Percentiles rank a stretch among this genome's conserved stretches.
phyloP scores from a whole-genome alignment of 30 jellyfish, hydroid and myxozoan species.

The Turritopsis rubra region DNA sequence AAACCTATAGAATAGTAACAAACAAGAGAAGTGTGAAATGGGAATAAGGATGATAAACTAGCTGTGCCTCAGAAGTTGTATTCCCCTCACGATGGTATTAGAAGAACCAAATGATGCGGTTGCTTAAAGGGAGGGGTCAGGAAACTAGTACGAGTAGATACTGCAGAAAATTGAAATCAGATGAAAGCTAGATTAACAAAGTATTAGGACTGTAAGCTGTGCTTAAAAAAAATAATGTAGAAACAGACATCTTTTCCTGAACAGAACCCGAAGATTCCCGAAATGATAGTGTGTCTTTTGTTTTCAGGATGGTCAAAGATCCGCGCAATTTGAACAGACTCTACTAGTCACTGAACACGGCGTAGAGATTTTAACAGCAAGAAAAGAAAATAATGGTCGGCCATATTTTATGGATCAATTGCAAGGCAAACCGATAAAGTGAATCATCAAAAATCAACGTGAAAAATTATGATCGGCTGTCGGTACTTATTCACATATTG shows the following conservation, averaged over 20 bases:
- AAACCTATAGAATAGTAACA: too few relatives aligned
- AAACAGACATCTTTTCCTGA: background rate
- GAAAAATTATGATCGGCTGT: background rate
- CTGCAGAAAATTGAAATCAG: too few relatives aligned
- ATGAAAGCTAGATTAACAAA: too few relatives aligned
- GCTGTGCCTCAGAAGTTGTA: too few relatives aligned
- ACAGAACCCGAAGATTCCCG: background rate
- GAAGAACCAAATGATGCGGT: too few relatives aligned
- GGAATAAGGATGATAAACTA: too few relatives aligned
- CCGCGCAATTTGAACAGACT: slow-evolving; percentile 99
- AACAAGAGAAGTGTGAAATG: too few relatives aligned
- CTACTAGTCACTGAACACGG: slow-evolving; percentile 94
- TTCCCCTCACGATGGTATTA: too few relatives aligned
- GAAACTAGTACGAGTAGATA: too few relatives aligned
- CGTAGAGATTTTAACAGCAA: slow-evolving; percentile 70
- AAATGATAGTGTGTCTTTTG: background rate
- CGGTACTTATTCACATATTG: background rate
- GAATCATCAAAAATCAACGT: background rate
- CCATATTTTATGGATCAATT: slow-evolving; percentile 96
- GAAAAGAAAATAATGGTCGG: slow-evolving; percentile 61
- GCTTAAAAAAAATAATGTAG: too few relatives aligned
- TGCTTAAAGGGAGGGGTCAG: too few relatives aligned
- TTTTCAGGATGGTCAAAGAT: slow-evolving; percentile 91
- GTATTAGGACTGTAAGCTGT: too few relatives aligned
- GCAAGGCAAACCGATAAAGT: slow-evolving; percentile 30